A percentile compares a stretch with the other conserved stretches of the same genome.
Conservation (phyloP, 2,113 vertebrate genomes). For the Albula goreensis region DNA sequence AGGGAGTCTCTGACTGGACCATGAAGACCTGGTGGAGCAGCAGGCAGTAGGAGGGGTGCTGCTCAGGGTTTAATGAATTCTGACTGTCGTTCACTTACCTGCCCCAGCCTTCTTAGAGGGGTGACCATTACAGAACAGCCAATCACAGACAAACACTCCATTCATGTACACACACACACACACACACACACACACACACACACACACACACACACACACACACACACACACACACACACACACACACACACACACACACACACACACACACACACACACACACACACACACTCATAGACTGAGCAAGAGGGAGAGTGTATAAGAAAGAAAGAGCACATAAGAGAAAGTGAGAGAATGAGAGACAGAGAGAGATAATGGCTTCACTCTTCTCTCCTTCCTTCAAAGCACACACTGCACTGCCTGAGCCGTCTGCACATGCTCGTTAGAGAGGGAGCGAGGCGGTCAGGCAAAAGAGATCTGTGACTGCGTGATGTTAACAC, state of each 20-base stretch:
- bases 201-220: not conserved
- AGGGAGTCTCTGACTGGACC: not conserved
- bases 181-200: not conserved
- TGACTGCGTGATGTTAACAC: not conserved
- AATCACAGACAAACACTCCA: not conserved
- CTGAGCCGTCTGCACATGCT: not conserved
- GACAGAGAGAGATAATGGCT: no score
- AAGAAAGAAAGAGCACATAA: no score
- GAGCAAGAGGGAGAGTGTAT: no score
- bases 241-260: not conserved
- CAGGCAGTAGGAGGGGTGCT: not conserved
- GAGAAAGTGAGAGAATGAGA: no score
- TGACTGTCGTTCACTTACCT: not conserved
- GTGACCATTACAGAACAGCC: not conserved
- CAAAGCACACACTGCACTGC: not conserved
- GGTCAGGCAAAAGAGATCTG: not conserved
- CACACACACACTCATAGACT: not conserved
- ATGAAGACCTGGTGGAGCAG: not conserved
- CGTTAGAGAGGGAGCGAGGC: no score
- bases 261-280: not conserved
- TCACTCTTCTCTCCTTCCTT: not conserved
- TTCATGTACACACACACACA: not conserved
- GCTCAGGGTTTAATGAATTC: not conserved
- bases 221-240: not conserved
- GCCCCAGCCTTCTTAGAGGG: not conserved